Conservation (phyloP, 2,113 vertebrate genomes). For the Alaudala cheleensis region DNA sequence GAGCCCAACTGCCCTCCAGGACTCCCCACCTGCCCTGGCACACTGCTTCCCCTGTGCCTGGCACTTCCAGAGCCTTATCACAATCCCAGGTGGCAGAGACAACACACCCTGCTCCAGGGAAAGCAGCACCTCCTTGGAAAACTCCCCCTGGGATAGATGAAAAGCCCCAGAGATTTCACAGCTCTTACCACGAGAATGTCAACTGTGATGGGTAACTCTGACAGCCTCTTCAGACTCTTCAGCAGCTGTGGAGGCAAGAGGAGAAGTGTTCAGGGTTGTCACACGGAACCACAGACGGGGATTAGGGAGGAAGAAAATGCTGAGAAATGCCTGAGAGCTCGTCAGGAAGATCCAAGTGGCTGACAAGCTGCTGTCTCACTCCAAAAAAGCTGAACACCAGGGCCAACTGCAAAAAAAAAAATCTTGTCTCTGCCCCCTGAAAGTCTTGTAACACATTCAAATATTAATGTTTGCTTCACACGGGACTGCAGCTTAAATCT, state of each 20-base stretch:
- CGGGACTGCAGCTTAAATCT: neutral
- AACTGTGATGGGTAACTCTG: slow-evolving; percentile 92
- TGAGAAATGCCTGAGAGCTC: neutral
- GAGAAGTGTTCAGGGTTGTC: neutral
- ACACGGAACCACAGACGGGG: neutral
- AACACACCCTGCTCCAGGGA: neutral
- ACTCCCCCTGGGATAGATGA: neutral
- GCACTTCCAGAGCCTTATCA: neutral
- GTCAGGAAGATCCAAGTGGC: neutral
- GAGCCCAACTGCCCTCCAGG: neutral
- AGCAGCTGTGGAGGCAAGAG: slow-evolving; percentile 80
- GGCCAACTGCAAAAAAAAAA: neutral
- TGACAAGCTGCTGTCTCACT: neutral
- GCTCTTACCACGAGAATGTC: slow-evolving; percentile 94
- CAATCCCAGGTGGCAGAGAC: accelerated
- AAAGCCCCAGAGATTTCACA: neutral
- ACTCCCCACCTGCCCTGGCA: neutral
- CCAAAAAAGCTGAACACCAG: neutral
- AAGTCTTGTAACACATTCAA: neutral
- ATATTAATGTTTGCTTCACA: neutral
- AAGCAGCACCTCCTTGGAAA: neutral
- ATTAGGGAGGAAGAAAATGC: neutral
- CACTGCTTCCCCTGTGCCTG: accelerated
- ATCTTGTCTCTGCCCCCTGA: neutral
- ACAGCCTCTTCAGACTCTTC: slow-evolving; percentile 92